Evolutionary conservation across 2,888 invertebrate genomes (phyloP).

Genomic region (Apamea monoglypha): DNA sequence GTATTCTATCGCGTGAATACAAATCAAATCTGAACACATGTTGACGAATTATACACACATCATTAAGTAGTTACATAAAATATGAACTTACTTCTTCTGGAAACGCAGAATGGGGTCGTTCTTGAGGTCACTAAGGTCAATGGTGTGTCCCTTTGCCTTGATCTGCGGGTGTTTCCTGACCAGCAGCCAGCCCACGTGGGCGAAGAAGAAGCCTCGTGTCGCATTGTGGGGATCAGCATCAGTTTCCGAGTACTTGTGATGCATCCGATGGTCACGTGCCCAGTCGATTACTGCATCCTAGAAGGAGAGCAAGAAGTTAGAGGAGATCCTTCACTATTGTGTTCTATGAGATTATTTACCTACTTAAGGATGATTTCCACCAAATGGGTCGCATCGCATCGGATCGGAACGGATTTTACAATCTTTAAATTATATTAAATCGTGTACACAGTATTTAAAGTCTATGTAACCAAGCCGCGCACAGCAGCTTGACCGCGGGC

Average conservation of each 20-base stretch:
- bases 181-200: conserved; percentile 98
- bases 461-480: too few species aligned
- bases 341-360: neutral
- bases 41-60: neutral
- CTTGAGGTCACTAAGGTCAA: conserved; percentile 96
- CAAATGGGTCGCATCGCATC: too few species aligned
- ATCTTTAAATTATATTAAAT: too few species aligned
- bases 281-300: conserved; percentile 94
- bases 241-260: conserved; percentile 98
- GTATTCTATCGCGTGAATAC: conserved; percentile 15
- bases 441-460: too few species aligned
- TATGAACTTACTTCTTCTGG: conserved; percentile 94
- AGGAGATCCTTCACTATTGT: neutral
- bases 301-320: neutral
- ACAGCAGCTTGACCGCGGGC: too few species aligned
- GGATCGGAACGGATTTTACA: too few species aligned
- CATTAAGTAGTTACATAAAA: neutral
- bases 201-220: conserved; percentile 98
- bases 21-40: conserved; percentile 15
- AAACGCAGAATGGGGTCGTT: conserved; percentile 95
- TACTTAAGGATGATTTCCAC: neutral
- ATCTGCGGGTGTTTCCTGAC: conserved; percentile 97
- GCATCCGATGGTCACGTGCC: conserved; percentile 95
- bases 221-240: conserved; percentile 98
- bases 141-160: conserved; percentile 94